Conservation (phyloP, 2,113 vertebrate genomes). For the Buteo buteo region DNA sequence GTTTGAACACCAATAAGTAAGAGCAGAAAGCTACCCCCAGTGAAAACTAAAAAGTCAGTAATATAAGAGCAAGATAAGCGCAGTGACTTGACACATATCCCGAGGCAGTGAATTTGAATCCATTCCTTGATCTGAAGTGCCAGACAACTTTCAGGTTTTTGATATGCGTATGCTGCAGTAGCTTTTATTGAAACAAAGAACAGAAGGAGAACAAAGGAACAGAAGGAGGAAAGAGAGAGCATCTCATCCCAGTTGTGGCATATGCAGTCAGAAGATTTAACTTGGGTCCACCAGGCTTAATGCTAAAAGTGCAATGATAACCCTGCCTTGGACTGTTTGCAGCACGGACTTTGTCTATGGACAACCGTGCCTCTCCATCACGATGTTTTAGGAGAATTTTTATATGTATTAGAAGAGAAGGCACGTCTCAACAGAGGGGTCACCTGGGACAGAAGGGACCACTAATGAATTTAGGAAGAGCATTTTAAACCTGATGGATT, state of each 20-base stretch:
- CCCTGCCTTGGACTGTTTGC: neutral
- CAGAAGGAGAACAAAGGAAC: slow-evolving; percentile 48
- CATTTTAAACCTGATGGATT: neutral
- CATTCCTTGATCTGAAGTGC: slow-evolving; percentile 65
- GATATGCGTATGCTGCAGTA: slow-evolving; percentile 47
- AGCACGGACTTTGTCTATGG: neutral
- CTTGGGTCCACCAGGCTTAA: neutral
- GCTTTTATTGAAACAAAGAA: slow-evolving; percentile 51
- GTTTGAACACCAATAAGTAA: neutral
- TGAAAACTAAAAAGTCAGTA: slow-evolving; percentile 45
- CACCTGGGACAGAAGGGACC: neutral
- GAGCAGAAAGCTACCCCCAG: neutral
- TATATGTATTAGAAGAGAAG: neutral
- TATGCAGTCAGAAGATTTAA: neutral
- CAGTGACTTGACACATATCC: slow-evolving; percentile 62
- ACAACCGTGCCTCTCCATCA: neutral
- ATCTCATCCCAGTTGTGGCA: slow-evolving; percentile 3
- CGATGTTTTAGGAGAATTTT: neutral
- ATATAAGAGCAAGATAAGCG: slow-evolving; percentile 25
- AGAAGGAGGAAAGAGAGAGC: neutral
- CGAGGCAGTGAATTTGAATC: slow-evolving; percentile 70
- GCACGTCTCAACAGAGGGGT: neutral
- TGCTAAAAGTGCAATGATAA: neutral
- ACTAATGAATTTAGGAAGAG: neutral
- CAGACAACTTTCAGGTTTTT: slow-evolving; percentile 64